Evolutionary conservation across 2,113 vertebrate species (phyloP).

Genomic region (Orthochromis malagaraziensis): DNA sequence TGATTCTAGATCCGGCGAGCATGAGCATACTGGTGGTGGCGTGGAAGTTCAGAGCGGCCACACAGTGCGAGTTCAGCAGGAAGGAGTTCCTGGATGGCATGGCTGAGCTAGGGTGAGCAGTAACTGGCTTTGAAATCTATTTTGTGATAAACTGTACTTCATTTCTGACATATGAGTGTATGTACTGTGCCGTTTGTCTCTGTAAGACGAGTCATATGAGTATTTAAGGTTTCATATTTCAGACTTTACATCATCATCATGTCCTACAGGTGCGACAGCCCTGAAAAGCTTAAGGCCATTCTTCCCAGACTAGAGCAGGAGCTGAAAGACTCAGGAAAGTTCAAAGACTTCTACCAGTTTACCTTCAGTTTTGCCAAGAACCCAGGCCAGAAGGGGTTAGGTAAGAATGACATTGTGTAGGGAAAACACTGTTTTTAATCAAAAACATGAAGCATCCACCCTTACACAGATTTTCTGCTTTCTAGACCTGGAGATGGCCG

Average conservation of each 20-base stretch:
- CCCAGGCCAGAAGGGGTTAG: conserved; percentile 95
- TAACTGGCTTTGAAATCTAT: neutral
- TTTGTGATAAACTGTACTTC: neutral
- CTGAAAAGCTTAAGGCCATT: conserved; percentile 83
- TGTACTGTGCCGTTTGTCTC: neutral
- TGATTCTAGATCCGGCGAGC: conserved; percentile 87
- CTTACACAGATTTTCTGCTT: neutral
- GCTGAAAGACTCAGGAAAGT: conserved; percentile 85
- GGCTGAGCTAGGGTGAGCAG: conserved; percentile 86
- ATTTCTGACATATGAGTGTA: neutral
- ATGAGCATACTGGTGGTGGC: conserved; percentile 90
- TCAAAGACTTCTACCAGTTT: conserved; percentile 96
- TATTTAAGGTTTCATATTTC: neutral
- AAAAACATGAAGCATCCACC: neutral
- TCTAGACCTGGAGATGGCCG: conserved; percentile 92
- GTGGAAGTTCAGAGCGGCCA: conserved; percentile 95
- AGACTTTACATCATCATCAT: neutral
- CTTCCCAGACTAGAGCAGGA: conserved; percentile 90
- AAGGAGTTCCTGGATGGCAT: conserved; percentile 95
- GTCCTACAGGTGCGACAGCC: conserved; percentile 82
- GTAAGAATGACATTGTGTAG: conserved; percentile 60
- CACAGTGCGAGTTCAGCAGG: conserved; percentile 95
- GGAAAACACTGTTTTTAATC: neutral
- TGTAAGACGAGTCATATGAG: neutral
- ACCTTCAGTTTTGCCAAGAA: conserved; percentile 96